Percentiles rank a stretch among this genome's conserved stretches.
Conservation (phyloP, 2,888 invertebrate genomes). For the Drosophila peninsularis region DNA sequence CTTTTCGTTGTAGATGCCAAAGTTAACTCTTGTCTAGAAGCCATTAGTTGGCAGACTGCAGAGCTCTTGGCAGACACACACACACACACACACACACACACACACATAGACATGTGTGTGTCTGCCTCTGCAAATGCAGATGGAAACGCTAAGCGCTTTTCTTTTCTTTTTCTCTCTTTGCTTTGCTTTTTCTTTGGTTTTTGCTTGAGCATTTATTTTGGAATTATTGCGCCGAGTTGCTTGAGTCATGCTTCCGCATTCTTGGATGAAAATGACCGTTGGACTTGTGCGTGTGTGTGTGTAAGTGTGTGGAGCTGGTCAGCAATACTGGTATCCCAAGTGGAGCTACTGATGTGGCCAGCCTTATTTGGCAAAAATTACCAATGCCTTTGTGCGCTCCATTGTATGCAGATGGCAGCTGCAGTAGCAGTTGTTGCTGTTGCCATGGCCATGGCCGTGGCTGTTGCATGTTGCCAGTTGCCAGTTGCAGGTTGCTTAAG, state of each 20-base stretch:
- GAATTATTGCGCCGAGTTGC: constrained; percentile 79
- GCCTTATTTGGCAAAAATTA: constrained; percentile 75
- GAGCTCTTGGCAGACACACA: background rate
- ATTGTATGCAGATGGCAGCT: constrained; percentile 69
- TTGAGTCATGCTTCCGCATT: constrained; percentile 83
- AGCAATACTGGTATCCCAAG: constrained; percentile 12
- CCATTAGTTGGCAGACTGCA: constrained; percentile 20
- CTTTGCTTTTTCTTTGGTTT: constrained; percentile 13
- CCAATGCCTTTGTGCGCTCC: constrained; percentile 52
- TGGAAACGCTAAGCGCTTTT: constrained; percentile 70
- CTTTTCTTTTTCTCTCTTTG: constrained; percentile 26
- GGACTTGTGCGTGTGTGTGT: constrained; percentile 42
- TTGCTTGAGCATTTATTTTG: constrained; percentile 80
- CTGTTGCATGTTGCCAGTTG: constrained; percentile 16
- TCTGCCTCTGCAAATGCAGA: constrained; percentile 44
- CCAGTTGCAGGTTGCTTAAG: constrained; percentile 28
- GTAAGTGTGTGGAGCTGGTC: background rate
- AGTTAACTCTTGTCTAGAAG: constrained; percentile 15
- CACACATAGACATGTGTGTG: constrained; percentile 23
- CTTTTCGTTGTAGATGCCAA: background rate
- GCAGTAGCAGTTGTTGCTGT: constrained; percentile 51
- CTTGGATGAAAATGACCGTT: constrained; percentile 79
- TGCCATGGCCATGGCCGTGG: constrained; percentile 14
- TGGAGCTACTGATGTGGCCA: constrained; percentile 30
- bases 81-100: constrained; percentile 22